A percentile compares a stretch with the other conserved stretches of the same genome.
These are phyloP conservation scores for Fratercula arctica DNA, from an alignment of 2,797 vertebrate species.

Conservation along the genomic window DNA sequence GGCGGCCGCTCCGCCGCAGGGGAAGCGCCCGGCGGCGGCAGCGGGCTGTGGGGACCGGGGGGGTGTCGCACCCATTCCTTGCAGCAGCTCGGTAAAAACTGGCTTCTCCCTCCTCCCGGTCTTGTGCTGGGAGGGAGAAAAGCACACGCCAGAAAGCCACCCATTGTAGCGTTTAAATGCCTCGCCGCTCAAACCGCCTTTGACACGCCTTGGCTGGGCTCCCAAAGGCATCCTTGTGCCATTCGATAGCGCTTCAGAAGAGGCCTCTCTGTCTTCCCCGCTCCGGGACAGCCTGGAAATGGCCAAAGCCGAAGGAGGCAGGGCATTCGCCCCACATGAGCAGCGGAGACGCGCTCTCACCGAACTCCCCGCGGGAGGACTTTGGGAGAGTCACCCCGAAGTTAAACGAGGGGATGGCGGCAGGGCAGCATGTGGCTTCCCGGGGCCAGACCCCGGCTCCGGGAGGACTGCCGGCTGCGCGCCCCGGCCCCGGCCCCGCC, in stretches of 20 bases:
- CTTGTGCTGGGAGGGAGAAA: background rate
- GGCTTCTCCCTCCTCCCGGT: background rate
- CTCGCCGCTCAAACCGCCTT: constrained; percentile 36
- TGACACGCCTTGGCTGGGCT: constrained; percentile 60
- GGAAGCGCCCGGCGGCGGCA: background rate
- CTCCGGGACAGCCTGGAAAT: background rate
- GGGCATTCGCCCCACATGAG: background rate
- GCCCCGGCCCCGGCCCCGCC: too few relatives aligned
- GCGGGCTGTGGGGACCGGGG: too few relatives aligned
- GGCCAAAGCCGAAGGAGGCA: background rate
- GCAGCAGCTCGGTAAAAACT: background rate
- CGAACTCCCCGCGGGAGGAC: background rate
- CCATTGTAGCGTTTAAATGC: constrained; percentile 26
- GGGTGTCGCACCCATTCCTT: background rate
- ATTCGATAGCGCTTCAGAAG: constrained; percentile 20
- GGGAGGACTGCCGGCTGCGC: background rate
- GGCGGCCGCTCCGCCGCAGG: background rate
- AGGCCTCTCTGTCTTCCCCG: background rate
- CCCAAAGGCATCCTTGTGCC: constrained; percentile 39
- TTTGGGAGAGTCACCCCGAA: background rate
- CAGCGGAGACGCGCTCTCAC: background rate
- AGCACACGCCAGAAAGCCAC: constrained; percentile 16
- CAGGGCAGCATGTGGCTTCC: background rate
- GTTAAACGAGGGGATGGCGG: background rate
- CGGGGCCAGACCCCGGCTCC: background rate